A percentile compares a stretch with the other conserved stretches of the same genome.
phyloP scores from a whole-genome alignment of 2,888 invertebrate genomes.

The Branchellion lobata region DNA sequence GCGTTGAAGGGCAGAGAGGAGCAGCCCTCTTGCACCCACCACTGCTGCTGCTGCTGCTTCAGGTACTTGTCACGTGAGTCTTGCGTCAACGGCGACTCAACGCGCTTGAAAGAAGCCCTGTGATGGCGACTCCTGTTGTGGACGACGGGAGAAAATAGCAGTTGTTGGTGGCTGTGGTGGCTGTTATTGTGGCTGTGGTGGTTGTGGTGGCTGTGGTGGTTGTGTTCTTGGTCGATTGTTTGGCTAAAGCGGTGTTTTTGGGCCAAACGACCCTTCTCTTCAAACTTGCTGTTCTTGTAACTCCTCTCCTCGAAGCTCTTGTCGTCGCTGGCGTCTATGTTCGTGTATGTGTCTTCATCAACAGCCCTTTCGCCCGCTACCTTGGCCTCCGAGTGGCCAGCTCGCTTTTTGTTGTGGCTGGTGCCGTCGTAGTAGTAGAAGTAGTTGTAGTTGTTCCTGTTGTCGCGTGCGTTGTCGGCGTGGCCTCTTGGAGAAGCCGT shows the following conservation, averaged over 20 bases:
- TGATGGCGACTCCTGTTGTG: not conserved
- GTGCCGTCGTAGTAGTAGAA: constrained; percentile 6
- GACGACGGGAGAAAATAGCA: not conserved
- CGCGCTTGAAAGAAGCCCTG: not conserved
- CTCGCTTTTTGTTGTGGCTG: not conserved
- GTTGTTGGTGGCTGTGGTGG: not conserved
- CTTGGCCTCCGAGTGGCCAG: no score
- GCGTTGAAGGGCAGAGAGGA: not conserved
- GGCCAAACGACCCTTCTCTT: not conserved
- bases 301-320: not conserved
- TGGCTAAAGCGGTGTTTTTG: not conserved
- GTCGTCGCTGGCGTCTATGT: not conserved
- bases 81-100: not conserved
- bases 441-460: no score
- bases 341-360: no score
- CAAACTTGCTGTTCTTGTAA: not conserved
- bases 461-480: no score
- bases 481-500: no score
- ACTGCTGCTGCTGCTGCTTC: not conserved
- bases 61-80: not conserved
- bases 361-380: not conserved
- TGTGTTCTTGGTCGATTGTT: not conserved
- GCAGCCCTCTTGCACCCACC: not conserved
- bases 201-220: not conserved
- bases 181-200: not conserved